Evolutionary conservation across 2,888 invertebrate genomes (phyloP).

Genomic region (Venusia cambrica): DNA sequence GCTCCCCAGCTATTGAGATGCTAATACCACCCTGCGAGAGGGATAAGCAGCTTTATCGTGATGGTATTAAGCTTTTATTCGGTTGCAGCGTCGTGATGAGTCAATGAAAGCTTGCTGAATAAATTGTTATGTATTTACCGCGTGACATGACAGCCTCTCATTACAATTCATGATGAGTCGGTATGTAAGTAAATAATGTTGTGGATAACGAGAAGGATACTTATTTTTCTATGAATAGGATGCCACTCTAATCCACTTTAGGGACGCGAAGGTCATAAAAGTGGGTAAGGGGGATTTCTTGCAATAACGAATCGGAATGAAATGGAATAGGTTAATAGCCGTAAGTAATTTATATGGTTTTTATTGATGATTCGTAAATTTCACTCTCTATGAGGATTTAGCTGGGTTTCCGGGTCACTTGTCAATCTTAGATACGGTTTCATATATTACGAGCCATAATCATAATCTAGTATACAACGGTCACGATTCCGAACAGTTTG

Average conservation of each 20-base stretch:
- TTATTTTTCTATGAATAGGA: constrained; percentile 19
- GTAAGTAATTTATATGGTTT: not conserved
- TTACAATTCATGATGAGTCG: constrained; percentile 33
- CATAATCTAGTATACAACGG: too few relatives aligned
- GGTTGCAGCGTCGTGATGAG: constrained; percentile 27
- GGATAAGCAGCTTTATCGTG: constrained; percentile 35
- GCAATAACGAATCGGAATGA: constrained; percentile 2
- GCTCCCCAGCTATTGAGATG: constrained; percentile 44
- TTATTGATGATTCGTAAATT: constrained; percentile 1
- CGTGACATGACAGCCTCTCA: constrained; percentile 34
- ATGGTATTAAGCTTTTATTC: constrained; percentile 30
- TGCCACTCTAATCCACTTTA: constrained; percentile 22
- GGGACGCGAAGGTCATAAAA: constrained; percentile 18
- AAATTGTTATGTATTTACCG: constrained; percentile 33
- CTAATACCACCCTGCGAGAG: constrained; percentile 34
- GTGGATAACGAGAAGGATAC: constrained; percentile 23
- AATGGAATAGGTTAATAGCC: not conserved
- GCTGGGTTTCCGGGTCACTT: too few relatives aligned
- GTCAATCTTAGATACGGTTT: not conserved
- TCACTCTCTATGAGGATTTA: too few relatives aligned
- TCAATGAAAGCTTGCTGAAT: constrained; percentile 37
- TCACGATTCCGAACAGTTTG: too few relatives aligned
- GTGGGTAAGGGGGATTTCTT: constrained; percentile 3
- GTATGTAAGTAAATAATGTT: constrained; percentile 28
- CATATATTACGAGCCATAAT: too few relatives aligned